These are phyloP conservation scores for Asbolus verrucosus DNA, from an alignment of 1,140 invertebrate species.

Conservation along the genomic window DNA sequence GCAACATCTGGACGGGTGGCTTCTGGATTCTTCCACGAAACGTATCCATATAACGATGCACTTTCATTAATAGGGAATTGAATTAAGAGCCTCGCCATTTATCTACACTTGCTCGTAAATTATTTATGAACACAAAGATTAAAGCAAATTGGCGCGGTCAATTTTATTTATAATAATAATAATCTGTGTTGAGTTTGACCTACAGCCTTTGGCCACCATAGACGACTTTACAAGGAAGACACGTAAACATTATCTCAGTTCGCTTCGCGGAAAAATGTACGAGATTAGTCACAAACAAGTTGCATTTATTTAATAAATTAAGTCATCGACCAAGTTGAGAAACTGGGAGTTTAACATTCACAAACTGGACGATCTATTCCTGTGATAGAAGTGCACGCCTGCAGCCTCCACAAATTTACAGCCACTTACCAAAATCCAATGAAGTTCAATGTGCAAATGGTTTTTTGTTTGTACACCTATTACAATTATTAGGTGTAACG, in stretches of 20 bases:
- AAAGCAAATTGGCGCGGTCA: constrained; percentile 30
- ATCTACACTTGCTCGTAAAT: constrained; percentile 31
- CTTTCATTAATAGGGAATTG: constrained; percentile 19
- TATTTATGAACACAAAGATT: constrained; percentile 7
- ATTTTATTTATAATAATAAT: constrained; percentile 23
- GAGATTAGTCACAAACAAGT: background rate
- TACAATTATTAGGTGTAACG: no score
- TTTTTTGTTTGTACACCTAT: no score
- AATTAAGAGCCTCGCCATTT: constrained; percentile 12
- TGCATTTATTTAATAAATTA: background rate
- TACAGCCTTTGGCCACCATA: constrained; percentile 30
- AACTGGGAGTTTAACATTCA: no score
- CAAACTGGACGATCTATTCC: no score
- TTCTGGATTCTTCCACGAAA: background rate
- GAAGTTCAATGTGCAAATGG: no score
- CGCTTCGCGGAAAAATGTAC: background rate
- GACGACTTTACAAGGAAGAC: background rate
- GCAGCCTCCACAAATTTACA: no score
- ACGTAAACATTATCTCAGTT: constrained; percentile 6
- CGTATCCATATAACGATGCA: constrained; percentile 2
- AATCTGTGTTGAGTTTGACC: constrained; percentile 29
- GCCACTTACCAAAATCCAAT: no score
- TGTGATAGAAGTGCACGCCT: no score
- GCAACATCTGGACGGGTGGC: constrained; percentile 23
- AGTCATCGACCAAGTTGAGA: no score